Percentiles rank a stretch among this genome's conserved stretches.
These are phyloP conservation scores for Cygnus atratus DNA, from an alignment of 2,113 vertebrate genomes.

Conservation along the genomic window DNA sequence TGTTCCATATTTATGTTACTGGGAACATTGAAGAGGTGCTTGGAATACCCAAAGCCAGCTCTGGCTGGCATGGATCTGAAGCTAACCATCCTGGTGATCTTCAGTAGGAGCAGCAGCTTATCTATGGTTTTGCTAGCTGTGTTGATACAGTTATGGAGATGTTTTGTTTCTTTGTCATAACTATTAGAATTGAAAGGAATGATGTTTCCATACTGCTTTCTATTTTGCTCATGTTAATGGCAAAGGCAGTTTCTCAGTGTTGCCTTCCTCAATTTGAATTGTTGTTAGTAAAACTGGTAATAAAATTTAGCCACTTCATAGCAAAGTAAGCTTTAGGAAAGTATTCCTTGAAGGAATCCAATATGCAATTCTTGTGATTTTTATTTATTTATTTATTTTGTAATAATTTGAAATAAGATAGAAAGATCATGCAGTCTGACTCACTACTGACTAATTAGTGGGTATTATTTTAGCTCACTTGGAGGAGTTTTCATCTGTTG, in stretches of 20 bases:
- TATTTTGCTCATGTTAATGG: neutral
- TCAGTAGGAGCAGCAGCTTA: neutral
- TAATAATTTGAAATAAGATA: neutral
- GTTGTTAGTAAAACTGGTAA: neutral
- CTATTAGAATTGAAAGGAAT: neutral
- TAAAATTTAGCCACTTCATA: neutral
- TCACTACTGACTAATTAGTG: neutral
- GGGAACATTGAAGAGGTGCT: neutral
- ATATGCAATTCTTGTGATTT: neutral
- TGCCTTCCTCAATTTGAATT: neutral
- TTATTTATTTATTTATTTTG: neutral
- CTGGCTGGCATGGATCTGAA: neutral
- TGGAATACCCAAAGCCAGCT: neutral
- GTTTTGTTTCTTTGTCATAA: neutral
- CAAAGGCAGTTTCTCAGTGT: neutral
- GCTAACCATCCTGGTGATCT: neutral
- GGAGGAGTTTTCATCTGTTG: neutral
- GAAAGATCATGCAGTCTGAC: neutral
- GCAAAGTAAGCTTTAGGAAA: neutral
- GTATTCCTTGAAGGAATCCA: neutral
- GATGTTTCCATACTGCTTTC: neutral
- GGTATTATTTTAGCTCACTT: neutral
- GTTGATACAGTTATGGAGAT: neutral
- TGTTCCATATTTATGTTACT: neutral
- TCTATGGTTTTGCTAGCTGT: neutral